These are phyloP conservation scores for Drosophila subsilvestris DNA, from an alignment of 2,888 invertebrate species.

Conservation along the genomic window DNA sequence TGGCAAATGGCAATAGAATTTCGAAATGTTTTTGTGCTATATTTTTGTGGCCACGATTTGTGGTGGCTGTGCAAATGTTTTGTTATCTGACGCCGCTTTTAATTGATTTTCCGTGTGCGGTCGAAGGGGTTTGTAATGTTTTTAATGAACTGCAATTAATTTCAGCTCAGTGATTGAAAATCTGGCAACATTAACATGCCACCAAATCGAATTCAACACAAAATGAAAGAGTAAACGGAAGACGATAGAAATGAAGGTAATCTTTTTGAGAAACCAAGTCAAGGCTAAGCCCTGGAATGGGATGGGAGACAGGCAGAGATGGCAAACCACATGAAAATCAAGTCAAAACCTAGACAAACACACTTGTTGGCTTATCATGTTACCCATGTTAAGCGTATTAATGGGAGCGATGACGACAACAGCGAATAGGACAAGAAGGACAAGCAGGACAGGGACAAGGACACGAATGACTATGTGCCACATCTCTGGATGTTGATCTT, in stretches of 20 bases:
- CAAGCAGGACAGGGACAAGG: background rate
- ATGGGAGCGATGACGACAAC: constrained; percentile 49
- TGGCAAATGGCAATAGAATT: constrained; percentile 5
- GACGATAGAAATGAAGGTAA: constrained; percentile 10
- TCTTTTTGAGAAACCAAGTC: constrained; percentile 31
- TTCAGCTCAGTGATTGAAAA: constrained; percentile 36
- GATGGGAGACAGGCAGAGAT: background rate
- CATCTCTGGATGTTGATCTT: constrained; percentile 25
- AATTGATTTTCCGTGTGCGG: constrained; percentile 72
- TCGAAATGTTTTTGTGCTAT: constrained; percentile 32
- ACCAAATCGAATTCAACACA: constrained; percentile 9
- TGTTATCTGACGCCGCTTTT: constrained; percentile 58
- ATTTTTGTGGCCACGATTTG: constrained; percentile 68
- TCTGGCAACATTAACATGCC: constrained; percentile 30
- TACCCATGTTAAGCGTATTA: constrained; percentile 75
- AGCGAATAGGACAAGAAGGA: constrained; percentile 11
- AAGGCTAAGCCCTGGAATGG: constrained; percentile 40
- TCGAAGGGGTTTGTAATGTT: constrained; percentile 15
- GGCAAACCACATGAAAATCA: constrained; percentile 60
- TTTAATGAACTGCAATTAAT: constrained; percentile 70
- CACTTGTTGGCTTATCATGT: constrained; percentile 77
- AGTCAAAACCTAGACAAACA: constrained; percentile 77
- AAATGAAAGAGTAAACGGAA: constrained; percentile 24
- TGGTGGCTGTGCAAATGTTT: constrained; percentile 63
- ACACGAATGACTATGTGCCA: constrained; percentile 33